A percentile compares a stretch with the other conserved stretches of the same genome.
phyloP scores from a whole-genome alignment of 1,140 invertebrate species.

The Pseudomyrmex dendroicus region DNA sequence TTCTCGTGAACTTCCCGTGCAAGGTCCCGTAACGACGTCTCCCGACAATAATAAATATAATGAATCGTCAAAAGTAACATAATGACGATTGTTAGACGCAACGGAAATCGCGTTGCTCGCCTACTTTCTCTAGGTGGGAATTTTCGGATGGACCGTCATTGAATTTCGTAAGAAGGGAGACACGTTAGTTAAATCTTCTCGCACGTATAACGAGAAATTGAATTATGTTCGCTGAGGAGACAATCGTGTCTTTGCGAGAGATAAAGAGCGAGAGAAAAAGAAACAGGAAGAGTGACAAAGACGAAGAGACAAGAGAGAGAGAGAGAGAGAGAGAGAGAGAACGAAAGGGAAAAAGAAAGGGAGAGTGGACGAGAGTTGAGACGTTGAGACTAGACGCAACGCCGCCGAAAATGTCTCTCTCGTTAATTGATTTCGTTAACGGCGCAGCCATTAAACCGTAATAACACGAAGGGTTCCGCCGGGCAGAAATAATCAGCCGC shows the following conservation, averaged over 20 bases:
- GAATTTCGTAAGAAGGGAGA: conserved; percentile 6
- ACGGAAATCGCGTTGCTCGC: conserved; percentile 16
- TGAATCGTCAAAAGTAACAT: conserved; percentile 14
- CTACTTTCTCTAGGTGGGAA: conserved; percentile 1
- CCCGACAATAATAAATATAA: conserved; percentile 16
- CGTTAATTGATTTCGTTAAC: conserved; percentile 72
- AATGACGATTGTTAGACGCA: conserved; percentile 3
- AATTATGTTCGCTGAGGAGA: conserved; percentile 28
- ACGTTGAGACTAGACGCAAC: conserved; percentile 29
- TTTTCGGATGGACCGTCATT: conserved; percentile 13
- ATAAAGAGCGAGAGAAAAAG: background rate
- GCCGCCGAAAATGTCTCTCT: conserved; percentile 14
- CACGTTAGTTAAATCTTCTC: background rate
- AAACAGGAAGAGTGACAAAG: background rate
- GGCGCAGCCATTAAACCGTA: conserved; percentile 61
- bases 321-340: too few relatives aligned
- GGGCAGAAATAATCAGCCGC: conserved; percentile 61
- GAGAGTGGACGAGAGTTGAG: conserved; percentile 33
- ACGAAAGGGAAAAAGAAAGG: too few relatives aligned
- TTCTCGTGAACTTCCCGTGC: background rate
- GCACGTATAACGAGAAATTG: conserved; percentile 31
- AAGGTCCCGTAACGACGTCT: background rate
- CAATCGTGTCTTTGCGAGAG: background rate
- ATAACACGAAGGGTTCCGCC: conserved; percentile 63
- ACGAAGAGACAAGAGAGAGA: too few relatives aligned